These are phyloP conservation scores for Muschampia plurimacula DNA, from an alignment of 2,888 invertebrate species.

Conservation along the genomic window DNA sequence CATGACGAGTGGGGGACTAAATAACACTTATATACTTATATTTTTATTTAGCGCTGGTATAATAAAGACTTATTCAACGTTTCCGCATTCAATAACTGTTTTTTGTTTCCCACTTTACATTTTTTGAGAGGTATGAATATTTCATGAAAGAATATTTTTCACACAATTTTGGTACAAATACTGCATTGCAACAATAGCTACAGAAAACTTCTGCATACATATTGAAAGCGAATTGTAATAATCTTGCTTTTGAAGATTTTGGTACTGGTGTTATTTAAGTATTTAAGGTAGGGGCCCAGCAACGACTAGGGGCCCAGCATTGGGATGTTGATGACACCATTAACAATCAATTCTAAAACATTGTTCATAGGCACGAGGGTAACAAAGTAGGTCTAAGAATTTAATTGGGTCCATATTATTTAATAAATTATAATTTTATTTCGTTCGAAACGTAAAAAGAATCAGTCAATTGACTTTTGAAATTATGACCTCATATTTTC, in stretches of 20 bases:
- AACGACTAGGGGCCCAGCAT: too few species aligned
- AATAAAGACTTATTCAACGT: constrained; percentile 35
- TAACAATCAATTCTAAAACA: too few species aligned
- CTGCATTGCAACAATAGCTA: constrained; percentile 26
- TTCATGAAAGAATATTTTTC: constrained; percentile 37
- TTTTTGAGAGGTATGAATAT: constrained; percentile 36
- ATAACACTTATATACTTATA: constrained; percentile 13
- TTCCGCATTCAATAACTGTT: constrained; percentile 34
- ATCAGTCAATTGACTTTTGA: too few species aligned
- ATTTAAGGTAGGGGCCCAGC: too few species aligned
- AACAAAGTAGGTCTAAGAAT: too few species aligned
- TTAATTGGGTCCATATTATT: too few species aligned
- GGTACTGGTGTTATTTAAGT: not conserved
- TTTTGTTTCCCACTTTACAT: constrained; percentile 31
- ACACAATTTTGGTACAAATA: constrained; percentile 28
- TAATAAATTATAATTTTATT: too few species aligned
- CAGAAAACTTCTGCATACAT: constrained; percentile 8
- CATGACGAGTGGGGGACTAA: constrained; percentile 30
- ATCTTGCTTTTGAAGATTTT: not conserved
- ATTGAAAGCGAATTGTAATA: not conserved
- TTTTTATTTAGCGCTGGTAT: constrained; percentile 35
- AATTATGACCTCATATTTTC: too few species aligned
- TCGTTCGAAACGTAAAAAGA: too few species aligned
- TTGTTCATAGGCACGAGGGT: too few species aligned
- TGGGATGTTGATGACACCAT: too few species aligned